These are phyloP conservation scores for Yponomeuta cagnagella DNA, from an alignment of 2,888 invertebrate species.

Conservation along the genomic window DNA sequence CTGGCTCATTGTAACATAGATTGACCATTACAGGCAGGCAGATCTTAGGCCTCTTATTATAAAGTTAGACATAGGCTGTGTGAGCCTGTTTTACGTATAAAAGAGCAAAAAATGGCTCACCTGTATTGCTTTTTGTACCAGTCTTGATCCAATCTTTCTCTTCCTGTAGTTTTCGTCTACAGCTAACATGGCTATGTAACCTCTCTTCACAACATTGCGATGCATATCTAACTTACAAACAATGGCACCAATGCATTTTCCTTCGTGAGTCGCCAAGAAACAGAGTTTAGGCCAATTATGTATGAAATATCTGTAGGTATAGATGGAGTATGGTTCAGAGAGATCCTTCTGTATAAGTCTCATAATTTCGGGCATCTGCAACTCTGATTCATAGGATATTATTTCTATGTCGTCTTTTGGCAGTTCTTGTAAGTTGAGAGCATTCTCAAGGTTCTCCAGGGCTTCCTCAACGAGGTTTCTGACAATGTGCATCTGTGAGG, in stretches of 20 bases:
- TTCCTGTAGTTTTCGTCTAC: constrained; percentile 97
- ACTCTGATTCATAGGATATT: constrained; percentile 90
- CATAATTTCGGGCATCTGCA: constrained; percentile 99
- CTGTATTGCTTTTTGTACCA: constrained; percentile 87
- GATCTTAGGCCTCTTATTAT: no score
- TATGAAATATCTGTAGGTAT: constrained; percentile 99
- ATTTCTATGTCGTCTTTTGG: constrained; percentile 55
- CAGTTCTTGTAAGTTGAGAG: constrained; percentile 30
- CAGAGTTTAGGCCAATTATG: constrained; percentile 99
- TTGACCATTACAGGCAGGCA: no score
- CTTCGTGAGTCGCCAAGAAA: constrained; percentile 93
- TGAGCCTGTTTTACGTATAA: neutral
- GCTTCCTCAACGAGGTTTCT: constrained; percentile 23
- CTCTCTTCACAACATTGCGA: constrained; percentile 91
- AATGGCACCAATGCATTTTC: constrained; percentile 96
- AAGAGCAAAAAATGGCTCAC: constrained; percentile 38
- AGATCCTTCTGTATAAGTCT: constrained; percentile 98
- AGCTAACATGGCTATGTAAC: constrained; percentile 99
- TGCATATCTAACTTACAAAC: constrained; percentile 98
- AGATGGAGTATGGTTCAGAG: constrained; percentile 99
- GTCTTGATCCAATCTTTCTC: constrained; percentile 91
- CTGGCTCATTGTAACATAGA: no score
- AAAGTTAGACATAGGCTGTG: no score
- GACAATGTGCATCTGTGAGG: constrained; percentile 26
- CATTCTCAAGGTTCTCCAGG: constrained; percentile 35